Evolutionary conservation across 2,113 vertebrate species (phyloP).

Genomic region (Dinomys branickii): DNA sequence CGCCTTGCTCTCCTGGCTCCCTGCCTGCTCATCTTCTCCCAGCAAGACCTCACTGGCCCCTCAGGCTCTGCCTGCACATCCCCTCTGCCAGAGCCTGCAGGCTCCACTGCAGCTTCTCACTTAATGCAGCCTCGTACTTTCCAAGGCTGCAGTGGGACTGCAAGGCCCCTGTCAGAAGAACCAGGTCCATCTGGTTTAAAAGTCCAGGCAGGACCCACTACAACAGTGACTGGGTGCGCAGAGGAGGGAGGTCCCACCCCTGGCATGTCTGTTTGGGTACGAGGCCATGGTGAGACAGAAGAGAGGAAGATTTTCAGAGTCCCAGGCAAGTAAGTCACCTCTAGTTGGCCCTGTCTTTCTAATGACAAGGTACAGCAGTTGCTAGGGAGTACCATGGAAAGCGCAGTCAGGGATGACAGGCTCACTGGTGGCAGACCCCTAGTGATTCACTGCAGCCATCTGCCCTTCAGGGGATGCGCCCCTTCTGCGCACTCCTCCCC

Average conservation of each 20-base stretch:
- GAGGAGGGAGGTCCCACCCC: neutral
- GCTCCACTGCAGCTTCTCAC: neutral
- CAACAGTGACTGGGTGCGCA: neutral
- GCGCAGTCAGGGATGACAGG: neutral
- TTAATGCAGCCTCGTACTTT: neutral
- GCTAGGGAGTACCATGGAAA: neutral
- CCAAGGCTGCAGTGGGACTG: neutral
- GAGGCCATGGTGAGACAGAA: neutral
- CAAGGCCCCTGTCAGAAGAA: neutral
- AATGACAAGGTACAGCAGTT: neutral
- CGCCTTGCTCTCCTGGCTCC: neutral
- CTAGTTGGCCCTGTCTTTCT: neutral
- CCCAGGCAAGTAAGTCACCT: neutral
- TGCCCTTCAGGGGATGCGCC: neutral
- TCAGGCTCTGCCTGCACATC: neutral
- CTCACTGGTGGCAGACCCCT: neutral
- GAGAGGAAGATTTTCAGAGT: neutral
- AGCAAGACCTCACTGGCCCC: neutral
- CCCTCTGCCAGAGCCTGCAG: neutral
- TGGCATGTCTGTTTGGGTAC: neutral
- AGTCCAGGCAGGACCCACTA: neutral
- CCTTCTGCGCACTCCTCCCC: neutral
- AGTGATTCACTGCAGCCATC: neutral
- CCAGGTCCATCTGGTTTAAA: neutral
- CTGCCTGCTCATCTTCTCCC: neutral